phyloP scores from a whole-genome alignment of 2,888 invertebrate genomes.

The Sycophila texana region DNA sequence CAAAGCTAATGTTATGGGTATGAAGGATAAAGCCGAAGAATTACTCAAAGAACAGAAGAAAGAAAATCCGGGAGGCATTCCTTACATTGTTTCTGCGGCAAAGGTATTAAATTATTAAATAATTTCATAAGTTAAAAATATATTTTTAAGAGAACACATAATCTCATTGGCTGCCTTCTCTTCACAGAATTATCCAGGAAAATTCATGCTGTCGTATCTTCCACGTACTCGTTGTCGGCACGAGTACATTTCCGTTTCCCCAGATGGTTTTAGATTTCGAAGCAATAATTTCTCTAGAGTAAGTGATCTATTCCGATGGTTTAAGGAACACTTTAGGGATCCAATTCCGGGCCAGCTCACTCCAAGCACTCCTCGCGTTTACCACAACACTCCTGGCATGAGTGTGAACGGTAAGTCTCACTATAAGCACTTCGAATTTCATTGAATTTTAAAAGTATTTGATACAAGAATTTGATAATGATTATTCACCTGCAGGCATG shows the following conservation, averaged over 20 bases:
- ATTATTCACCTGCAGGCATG: constrained; percentile 75
- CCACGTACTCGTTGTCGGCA: constrained; percentile 90
- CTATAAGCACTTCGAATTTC: neutral
- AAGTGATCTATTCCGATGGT: constrained; percentile 91
- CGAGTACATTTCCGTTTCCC: constrained; percentile 93
- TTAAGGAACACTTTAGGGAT: constrained; percentile 98
- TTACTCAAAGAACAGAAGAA: constrained; percentile 91
- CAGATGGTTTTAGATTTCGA: constrained; percentile 95
- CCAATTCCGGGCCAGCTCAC: constrained; percentile 85
- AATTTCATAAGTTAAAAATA: neutral
- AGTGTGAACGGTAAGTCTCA: constrained; percentile 49
- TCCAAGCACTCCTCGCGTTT: constrained; percentile 84
- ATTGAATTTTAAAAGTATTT: neutral
- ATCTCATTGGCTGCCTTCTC: neutral
- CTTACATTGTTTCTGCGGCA: constrained; percentile 89
- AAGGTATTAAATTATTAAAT: constrained; percentile 76
- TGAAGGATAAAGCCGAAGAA: constrained; percentile 92
- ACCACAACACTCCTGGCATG: constrained; percentile 77
- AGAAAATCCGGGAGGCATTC: constrained; percentile 91
- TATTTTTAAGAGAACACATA: neutral
- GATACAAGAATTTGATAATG: neutral
- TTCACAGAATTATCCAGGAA: constrained; percentile 86
- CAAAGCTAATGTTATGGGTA: constrained; percentile 85
- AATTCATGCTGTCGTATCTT: constrained; percentile 95
- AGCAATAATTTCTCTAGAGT: constrained; percentile 91